Base-by-base conservation (phyloP, 2,113 vertebrate genomes). In the Elgaria multicarinata region DNA sequence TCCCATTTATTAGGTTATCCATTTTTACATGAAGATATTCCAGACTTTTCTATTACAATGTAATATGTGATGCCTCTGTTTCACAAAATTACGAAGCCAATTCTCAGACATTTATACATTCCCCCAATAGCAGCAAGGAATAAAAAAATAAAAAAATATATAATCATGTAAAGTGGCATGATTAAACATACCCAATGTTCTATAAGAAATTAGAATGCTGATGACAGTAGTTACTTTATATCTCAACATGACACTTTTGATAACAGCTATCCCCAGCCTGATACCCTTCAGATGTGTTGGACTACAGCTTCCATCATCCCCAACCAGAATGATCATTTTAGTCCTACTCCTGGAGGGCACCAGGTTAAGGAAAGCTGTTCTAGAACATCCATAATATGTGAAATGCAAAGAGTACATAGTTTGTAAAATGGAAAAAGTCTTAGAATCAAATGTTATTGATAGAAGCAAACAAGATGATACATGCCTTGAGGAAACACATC, bases 401-500 rank as follows among this genome's bases (percentile, higher is more conserved):
- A 81, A 89, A 4, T 90, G 90, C 77, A 88, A 74, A 39, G 20
- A 74, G 46, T 16, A 83, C 81, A 74, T 22, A 86, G 3, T 75
- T 83, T 90, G 24, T 44, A 89, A 88, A 93, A 67, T 79, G 76
- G 22, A 53, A 92, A 77, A 79, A 16, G 82, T 66, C 46, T 31
- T 64, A 26, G 75, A 33, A 39, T 72, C 92, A 92, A 92, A 92
- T 90, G 86, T 1, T 83, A 78, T 46, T 85, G 75, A 50, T 67
- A 53, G 16, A 6, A 81, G 85, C 77, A 83, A 72, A 85, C 28
- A 88, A 55, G 81, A 71, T 28, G 71, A 12, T 78, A 89, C 9
- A 58, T 91, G 26, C 67, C 7, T 67, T 89, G 91, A 91, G 85
- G 31, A 87, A 94, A 91, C 39, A 94, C 89, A 86, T 12, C 18